Evolutionary conservation across 2,888 invertebrate species (phyloP).

Genomic region (Dorcus hopei): DNA sequence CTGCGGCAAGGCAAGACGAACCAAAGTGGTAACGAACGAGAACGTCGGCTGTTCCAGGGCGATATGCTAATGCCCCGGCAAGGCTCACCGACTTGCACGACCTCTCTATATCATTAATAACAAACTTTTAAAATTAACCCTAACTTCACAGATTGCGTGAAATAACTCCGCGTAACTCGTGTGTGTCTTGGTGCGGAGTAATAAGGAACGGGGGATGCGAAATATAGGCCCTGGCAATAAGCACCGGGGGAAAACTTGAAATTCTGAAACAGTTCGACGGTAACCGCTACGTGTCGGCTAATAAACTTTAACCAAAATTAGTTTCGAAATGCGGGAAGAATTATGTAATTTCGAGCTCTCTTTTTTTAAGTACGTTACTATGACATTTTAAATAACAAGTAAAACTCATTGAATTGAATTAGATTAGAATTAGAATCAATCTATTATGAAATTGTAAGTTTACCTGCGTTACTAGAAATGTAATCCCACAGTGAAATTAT

Average conservation of each 20-base stretch:
- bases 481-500: too few species aligned
- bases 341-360: too few species aligned
- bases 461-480: too few species aligned
- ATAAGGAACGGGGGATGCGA: background rate
- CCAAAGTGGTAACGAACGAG: too few species aligned
- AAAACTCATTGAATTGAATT: too few species aligned
- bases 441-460: too few species aligned
- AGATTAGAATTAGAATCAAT: too few species aligned
- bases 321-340: too few species aligned
- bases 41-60: background rate
- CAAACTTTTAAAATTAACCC: conserved; percentile 14
- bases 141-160: background rate
- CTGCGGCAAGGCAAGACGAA: background rate
- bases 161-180: background rate
- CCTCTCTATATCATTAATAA: conserved; percentile 15
- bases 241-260: background rate
- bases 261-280: background rate
- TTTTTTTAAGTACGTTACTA: too few species aligned
- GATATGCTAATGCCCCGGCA: background rate
- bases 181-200: background rate
- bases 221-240: background rate
- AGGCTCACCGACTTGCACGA: conserved; percentile 1
- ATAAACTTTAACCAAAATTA: background rate
- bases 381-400: too few species aligned
- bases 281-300: background rate